phyloP scores from a whole-genome alignment of 2,888 invertebrate genomes.

The Zonitis immaculata region DNA sequence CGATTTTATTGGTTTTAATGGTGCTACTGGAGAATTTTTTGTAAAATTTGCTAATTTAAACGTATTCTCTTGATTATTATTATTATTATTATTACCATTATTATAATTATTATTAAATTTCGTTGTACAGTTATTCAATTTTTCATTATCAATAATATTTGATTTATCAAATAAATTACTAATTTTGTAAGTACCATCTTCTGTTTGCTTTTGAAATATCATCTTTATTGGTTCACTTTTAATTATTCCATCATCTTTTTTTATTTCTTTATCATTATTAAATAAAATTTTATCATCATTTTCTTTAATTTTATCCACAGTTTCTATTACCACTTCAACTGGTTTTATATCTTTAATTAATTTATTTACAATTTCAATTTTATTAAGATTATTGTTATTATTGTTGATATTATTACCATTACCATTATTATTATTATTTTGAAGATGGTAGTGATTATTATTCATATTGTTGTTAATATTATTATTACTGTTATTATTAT shows the following conservation, averaged over 20 bases:
- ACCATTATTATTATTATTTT: no score
- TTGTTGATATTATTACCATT: neutral
- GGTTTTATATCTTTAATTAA: constrained; percentile 4
- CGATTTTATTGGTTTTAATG: constrained; percentile 47
- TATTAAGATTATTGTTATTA: neutral
- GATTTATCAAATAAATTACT: constrained; percentile 32
- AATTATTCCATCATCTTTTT: constrained; percentile 11
- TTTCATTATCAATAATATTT: neutral
- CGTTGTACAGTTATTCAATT: constrained; percentile 5
- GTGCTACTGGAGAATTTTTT: constrained; percentile 39
- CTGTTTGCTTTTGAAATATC: constrained; percentile 50
- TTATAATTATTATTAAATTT: constrained; percentile 30
- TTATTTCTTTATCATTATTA: constrained; percentile 1
- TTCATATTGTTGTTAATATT: no score
- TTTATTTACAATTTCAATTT: neutral
- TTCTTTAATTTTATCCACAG: neutral
- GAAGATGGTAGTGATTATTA: no score
- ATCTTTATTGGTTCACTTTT: constrained; percentile 46
- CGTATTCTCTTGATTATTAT: neutral
- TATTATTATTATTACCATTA: constrained; percentile 39
- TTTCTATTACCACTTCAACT: neutral
- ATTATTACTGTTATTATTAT: neutral
- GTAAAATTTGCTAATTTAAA: constrained; percentile 9
- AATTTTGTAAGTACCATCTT: constrained; percentile 51
- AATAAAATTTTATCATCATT: neutral